Evolutionary conservation across 2,113 vertebrate species (phyloP).

Genomic region (Peromyscus californicus): DNA sequence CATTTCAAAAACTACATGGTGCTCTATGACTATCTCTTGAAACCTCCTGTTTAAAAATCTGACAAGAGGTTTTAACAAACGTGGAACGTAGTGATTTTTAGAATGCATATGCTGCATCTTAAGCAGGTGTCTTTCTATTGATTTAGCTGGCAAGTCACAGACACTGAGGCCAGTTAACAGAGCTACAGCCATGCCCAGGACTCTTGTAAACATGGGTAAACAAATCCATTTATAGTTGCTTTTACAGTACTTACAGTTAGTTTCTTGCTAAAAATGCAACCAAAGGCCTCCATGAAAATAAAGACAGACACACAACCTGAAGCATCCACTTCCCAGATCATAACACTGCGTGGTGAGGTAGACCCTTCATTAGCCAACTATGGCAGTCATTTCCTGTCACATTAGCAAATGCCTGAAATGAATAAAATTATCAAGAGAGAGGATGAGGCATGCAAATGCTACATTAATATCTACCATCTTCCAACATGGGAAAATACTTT

Average conservation of each 20-base stretch:
- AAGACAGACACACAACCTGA: background rate
- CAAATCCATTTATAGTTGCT: background rate
- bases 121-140: background rate
- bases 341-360: background rate
- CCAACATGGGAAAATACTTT: too few relatives aligned
- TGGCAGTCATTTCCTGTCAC: background rate
- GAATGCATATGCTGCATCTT: background rate
- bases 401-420: background rate
- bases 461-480: background rate
- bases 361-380: background rate
- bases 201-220: background rate
- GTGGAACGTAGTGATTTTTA: background rate
- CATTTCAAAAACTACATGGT: background rate
- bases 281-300: background rate
- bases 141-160: background rate
- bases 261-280: background rate
- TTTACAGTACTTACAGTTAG: background rate
- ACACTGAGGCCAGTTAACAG: background rate
- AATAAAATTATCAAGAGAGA: background rate
- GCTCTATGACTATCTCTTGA: constrained; percentile 1
- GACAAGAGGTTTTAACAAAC: constrained; percentile 28
- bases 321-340: background rate
- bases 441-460: background rate
- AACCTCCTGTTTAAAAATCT: background rate
- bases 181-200: background rate